Evolutionary conservation across 2,797 vertebrate species (phyloP).

Genomic region (Neopelma chrysocephalum): DNA sequence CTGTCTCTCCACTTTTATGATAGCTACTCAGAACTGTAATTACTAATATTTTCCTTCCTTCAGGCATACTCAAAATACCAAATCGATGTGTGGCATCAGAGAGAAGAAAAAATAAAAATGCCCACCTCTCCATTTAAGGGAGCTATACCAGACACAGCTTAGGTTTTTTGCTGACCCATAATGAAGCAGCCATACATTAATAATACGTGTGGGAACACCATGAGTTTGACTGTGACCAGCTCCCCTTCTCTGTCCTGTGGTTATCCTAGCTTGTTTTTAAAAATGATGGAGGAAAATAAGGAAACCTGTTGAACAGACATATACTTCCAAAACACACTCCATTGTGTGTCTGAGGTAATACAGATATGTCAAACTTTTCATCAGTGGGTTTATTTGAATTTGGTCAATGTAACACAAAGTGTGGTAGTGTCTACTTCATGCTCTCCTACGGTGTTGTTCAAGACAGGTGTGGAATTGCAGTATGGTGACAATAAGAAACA

Average conservation of each 20-base stretch:
- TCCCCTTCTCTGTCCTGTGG: background rate
- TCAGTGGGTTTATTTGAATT: background rate
- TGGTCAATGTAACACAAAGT: accelerated
- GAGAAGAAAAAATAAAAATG: background rate
- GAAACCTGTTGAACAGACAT: background rate
- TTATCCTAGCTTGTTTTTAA: background rate
- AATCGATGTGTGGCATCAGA: background rate
- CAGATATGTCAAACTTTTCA: background rate
- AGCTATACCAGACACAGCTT: background rate
- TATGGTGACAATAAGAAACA: background rate
- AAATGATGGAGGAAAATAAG: background rate
- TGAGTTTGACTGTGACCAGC: background rate
- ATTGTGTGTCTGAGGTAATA: background rate
- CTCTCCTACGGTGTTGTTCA: accelerated
- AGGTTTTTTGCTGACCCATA: background rate
- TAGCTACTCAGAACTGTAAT: background rate
- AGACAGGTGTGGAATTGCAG: background rate
- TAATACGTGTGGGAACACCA: background rate
- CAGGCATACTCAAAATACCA: background rate
- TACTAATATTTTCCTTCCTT: background rate
- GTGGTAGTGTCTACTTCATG: accelerated
- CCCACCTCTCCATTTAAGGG: background rate
- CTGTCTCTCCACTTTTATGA: background rate
- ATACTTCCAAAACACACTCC: background rate
- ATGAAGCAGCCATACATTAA: background rate